A percentile compares a stretch with the other conserved stretches of the same genome.
phyloP scores from a whole-genome alignment of 2,888 invertebrate genomes.

The Agrilus biguttatus region DNA sequence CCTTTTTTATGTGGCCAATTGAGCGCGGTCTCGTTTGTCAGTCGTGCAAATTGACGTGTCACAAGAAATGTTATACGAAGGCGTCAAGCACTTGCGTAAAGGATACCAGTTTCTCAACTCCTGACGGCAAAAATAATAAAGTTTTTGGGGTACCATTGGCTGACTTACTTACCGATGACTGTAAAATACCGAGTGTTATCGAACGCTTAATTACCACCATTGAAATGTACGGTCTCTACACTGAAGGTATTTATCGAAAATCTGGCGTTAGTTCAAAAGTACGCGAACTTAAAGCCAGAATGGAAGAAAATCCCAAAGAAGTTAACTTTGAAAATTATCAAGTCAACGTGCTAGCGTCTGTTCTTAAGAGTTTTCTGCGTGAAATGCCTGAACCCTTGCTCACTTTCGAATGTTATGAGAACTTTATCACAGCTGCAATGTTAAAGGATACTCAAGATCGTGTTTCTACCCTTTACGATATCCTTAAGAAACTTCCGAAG shows the following conservation, averaged over 20 bases:
- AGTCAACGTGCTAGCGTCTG: constrained; percentile 81
- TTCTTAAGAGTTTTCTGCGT: constrained; percentile 76
- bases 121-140: constrained; percentile 37
- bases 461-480: constrained; percentile 70
- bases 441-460: constrained; percentile 69
- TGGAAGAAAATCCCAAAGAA: constrained; percentile 63
- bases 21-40: constrained; percentile 72
- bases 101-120: constrained; percentile 23
- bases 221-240: constrained; percentile 82
- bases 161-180: constrained; percentile 57
- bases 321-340: constrained; percentile 66
- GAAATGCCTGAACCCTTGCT: constrained; percentile 89
- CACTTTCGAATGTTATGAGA: constrained; percentile 88
- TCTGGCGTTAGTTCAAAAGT: constrained; percentile 78
- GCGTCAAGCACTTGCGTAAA: constrained; percentile 44
- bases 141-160: constrained; percentile 74
- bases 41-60: constrained; percentile 80
- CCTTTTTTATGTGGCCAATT: constrained; percentile 92
- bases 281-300: constrained; percentile 55
- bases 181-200: constrained; percentile 75
- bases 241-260: constrained; percentile 87
- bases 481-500: constrained; percentile 78
- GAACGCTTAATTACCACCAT: constrained; percentile 80
- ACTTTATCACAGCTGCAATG: constrained; percentile 80
- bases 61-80: constrained; percentile 83